phyloP scores from a whole-genome alignment of 2,797 vertebrate species.

The Molothrus aeneus region DNA sequence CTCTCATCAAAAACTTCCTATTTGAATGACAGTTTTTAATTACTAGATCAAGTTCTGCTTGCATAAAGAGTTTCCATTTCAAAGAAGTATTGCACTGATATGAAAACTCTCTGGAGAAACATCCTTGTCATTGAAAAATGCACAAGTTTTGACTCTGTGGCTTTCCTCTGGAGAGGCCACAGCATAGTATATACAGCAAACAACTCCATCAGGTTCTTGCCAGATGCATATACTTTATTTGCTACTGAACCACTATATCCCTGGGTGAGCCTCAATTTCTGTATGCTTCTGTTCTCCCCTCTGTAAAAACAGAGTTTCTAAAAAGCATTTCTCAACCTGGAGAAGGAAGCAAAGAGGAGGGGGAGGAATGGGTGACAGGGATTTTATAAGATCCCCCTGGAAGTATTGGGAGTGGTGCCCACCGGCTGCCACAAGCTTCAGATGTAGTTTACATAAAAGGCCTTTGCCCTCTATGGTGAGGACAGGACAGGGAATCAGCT shows the following conservation, averaged over 20 bases:
- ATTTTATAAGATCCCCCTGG: not conserved
- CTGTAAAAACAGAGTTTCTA: not conserved
- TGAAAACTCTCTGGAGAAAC: conserved; percentile 31
- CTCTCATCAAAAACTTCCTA: conserved; percentile 43
- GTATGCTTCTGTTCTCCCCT: not conserved
- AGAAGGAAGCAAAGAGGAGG: not conserved
- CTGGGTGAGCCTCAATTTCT: not conserved
- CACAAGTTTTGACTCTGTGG: conserved; percentile 3
- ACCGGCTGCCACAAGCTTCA: not conserved
- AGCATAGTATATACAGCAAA: not conserved
- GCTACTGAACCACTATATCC: not conserved
- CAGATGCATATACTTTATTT: not conserved
- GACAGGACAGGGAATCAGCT: not conserved
- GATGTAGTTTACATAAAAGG: not conserved
- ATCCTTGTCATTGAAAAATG: conserved; percentile 14
- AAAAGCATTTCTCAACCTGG: not conserved
- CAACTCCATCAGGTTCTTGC: not conserved
- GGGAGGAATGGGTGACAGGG: not conserved
- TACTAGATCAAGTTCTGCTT: conserved; percentile 53
- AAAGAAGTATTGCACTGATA: conserved; percentile 46
- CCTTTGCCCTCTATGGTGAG: not conserved
- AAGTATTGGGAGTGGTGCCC: not conserved
- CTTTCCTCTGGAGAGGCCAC: not conserved
- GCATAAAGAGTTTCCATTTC: conserved; percentile 60
- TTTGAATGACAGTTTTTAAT: conserved; percentile 65